Evolutionary conservation across 1,140 invertebrate genomes (phyloP), one percentile per base, ranked within the genome.

Genomic region (Drosophila paulistorum): DNA sequence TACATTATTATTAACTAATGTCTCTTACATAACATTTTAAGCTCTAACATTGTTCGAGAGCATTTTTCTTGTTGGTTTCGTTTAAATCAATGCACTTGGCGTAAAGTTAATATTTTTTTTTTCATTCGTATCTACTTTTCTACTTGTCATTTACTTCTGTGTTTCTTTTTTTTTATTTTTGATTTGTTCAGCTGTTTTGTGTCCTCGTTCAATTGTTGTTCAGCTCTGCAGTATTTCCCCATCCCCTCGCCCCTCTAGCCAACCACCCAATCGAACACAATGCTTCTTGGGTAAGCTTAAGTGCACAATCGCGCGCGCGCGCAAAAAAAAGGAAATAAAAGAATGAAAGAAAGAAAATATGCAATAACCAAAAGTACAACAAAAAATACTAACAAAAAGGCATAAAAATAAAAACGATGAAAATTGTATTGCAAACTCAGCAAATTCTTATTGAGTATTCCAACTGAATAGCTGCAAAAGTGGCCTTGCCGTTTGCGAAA

Each of bases 401-500:
- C 45, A 51, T 51, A 51, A 51, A 51, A 23, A 51, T 51, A 51
- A 51, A 51, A 51, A 51, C 45, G 45, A 51, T 51, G 3, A 23
- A 51, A 51, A 51, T 51, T 51, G 45, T 51, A 51, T 51, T 51
- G 45, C 45, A 51, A 51, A 51, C 20, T 51, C 45, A 23, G 45
- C 45, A 51, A 51, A 51, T 51, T 51, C 45, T 51, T 51, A 51
- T 51, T 51, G 45, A 51, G 45, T 51, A 51, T 51, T 51, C 45
- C 45, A 51, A 51, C 17, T 51, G 45, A 51, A 48, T 48, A 48
- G 45, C 45, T 48, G 45, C 45, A 48, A 48, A 51, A 51, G 45
- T 51, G 45, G 45, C 45, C 45, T 51, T 51, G 45, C 45, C 23
- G 41, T 45, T 13, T n/a, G 17, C 0, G 2, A 48, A 45, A 48